Evolutionary conservation across 2,113 vertebrate species (phyloP).

Genomic region (Bufo bufo): DNA sequence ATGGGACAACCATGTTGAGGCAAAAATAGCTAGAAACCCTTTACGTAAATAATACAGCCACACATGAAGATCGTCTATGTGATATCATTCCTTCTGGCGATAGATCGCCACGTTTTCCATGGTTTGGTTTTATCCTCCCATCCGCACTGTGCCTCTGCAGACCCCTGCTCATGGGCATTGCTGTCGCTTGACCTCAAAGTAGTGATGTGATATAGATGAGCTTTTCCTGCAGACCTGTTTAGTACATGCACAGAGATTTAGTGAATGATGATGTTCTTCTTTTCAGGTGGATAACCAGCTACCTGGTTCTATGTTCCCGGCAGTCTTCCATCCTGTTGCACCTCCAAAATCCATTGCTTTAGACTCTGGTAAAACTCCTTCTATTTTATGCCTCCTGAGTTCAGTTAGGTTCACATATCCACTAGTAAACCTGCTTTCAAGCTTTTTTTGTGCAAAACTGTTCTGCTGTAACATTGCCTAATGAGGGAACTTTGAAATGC

Average conservation of each 20-base stretch:
- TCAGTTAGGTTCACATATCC: neutral
- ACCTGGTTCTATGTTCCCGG: slow-evolving; percentile 90
- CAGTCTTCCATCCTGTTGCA: slow-evolving; percentile 93
- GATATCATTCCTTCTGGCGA: no score
- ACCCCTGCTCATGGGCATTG: no score
- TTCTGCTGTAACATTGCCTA: neutral
- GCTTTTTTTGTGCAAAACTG: no score
- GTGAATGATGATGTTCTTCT: neutral
- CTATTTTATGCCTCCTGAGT: neutral
- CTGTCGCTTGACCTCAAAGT: no score
- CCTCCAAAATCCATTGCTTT: slow-evolving; percentile 94
- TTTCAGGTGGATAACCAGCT: slow-evolving; percentile 93
- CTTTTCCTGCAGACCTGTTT: neutral
- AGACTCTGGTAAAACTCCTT: slow-evolving; percentile 83
- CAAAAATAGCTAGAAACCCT: no score
- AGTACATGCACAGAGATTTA: neutral
- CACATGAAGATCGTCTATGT: no score
- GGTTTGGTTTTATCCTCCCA: no score
- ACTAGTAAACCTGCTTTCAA: neutral
- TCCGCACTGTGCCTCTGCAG: no score
- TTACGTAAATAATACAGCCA: no score
- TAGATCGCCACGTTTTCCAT: no score
- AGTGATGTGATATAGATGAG: neutral
- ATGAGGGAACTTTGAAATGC: no score
- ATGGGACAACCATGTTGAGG: no score